Conservation (phyloP, 2,888 invertebrate genomes). For the Charanyca ferruginea region DNA sequence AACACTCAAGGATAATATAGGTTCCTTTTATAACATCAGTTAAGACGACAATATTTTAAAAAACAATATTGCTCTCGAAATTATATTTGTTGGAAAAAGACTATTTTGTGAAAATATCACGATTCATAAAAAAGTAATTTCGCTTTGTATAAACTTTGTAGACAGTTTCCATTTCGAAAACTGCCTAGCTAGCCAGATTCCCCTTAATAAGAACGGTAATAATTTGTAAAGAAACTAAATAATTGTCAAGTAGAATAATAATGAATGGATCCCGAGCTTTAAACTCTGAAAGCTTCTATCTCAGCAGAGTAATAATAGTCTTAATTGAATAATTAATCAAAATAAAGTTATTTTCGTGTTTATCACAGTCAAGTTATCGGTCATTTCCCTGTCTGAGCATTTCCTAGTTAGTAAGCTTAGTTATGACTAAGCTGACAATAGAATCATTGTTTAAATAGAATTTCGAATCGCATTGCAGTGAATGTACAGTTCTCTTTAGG, state of each 20-base stretch:
- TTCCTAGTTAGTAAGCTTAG: background rate
- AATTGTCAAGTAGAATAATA: slow-evolving; percentile 11
- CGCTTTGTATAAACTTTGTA: no score
- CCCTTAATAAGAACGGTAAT: background rate
- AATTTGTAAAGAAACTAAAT: slow-evolving; percentile 8
- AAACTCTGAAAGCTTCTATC: slow-evolving; percentile 34
- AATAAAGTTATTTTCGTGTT: slow-evolving; percentile 28
- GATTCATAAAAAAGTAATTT: no score
- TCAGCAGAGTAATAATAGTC: slow-evolving; percentile 23
- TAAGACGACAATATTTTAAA: no score
- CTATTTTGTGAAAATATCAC: no score
- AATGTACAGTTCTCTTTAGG: no score
- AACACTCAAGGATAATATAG: no score
- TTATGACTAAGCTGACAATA: slow-evolving; percentile 9
- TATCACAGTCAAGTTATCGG: slow-evolving; percentile 42
- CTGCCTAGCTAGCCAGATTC: no score
- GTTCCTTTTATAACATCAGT: no score
- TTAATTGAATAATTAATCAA: slow-evolving; percentile 41
- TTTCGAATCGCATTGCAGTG: background rate
- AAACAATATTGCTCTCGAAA: no score
- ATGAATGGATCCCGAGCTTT: slow-evolving; percentile 30
- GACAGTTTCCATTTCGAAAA: no score
- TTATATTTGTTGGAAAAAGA: no score
- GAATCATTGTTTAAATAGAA: background rate
- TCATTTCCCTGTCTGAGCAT: slow-evolving; percentile 23